phyloP scores from a whole-genome alignment of 2,113 vertebrate genomes.

The Eulacestoma nigropectus region DNA sequence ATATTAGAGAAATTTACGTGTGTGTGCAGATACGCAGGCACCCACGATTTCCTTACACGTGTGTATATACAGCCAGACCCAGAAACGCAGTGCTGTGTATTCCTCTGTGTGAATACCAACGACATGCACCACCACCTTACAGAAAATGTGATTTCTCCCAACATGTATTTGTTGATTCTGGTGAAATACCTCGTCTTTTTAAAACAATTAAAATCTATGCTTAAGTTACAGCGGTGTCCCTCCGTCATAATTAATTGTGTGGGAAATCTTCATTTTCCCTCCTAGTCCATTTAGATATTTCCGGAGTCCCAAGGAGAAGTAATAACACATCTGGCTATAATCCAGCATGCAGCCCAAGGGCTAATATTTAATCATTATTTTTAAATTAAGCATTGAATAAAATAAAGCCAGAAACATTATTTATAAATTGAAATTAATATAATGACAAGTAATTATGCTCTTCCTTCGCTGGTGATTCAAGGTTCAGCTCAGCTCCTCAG shows the following conservation, averaged over 20 bases:
- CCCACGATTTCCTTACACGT: not conserved
- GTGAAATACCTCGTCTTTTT: not conserved
- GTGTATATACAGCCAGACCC: not conserved
- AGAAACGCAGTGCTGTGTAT: not conserved
- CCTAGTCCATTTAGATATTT: not conserved
- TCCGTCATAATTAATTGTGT: not conserved
- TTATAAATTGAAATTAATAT: conserved; percentile 29
- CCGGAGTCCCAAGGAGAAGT: conserved; percentile 3
- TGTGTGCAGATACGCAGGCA: not conserved
- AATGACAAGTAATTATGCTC: conserved; percentile 31
- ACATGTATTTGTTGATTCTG: not conserved
- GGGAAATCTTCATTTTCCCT: conserved; percentile 12
- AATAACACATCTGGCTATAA: conserved; percentile 1
- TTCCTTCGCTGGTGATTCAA: conserved; percentile 24
- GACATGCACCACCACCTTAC: not conserved
- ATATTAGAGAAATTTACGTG: conserved; percentile 38
- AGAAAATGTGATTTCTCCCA: not conserved
- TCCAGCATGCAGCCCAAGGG: conserved; percentile 9
- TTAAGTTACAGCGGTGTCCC: not conserved
- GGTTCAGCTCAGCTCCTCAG: not conserved
- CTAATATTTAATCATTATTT: conserved; percentile 56
- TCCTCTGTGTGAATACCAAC: not conserved
- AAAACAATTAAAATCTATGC: not conserved
- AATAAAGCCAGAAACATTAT: conserved; percentile 47
- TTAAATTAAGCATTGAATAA: conserved; percentile 38